Evolutionary conservation across 2,888 invertebrate species (phyloP), one percentile per base, ranked within the genome.

Genomic region (Cheilosia pagana): DNA sequence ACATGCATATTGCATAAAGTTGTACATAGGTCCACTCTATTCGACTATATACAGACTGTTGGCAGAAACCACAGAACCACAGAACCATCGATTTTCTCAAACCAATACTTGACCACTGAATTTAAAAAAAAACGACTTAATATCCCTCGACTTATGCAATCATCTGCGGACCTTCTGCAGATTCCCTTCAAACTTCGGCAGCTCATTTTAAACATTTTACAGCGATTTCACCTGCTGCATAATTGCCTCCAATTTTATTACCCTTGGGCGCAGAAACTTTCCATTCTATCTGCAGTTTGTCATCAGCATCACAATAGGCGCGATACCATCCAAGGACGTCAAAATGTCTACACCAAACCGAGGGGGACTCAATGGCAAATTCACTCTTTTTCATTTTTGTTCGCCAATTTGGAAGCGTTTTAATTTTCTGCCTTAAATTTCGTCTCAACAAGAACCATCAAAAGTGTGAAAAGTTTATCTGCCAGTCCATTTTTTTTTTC

Each of bases 201-300:
- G 21, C 14, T 52, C 21, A 59, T 76, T 76, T 68, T 52, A 68
- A 68, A 23, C 67, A 76, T 76, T 76, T 76, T 60, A 76, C 67
- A 60, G 60, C 76, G 60, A 45, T 68, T 60, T 76, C 76, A 76
- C 59, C 67, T 76, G 76, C 43, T 76, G 16, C 76, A 53, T 68
- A 76, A 76, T 76, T 76, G 76, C 53, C 35, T 41, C 0, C 67
- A 76, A 67, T 67, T 76, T 76, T 76, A 76, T 67, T 52, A 60
- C 43, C 60, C n/a, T n/a, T 6, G 19, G 48, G 35, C 43, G 45
- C 43, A 76, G 52, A 76, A 68, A 76, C 76, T 68, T 74, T 74
- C 16, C 31, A 28, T 45, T 35, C 35, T 35, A 25, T 45, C 31
- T 71, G 59, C 50, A 71, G 35, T 48, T 59, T 2, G 23, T 8